Percentiles rank a stretch among this genome's conserved stretches.
phyloP scores from a whole-genome alignment of 64 coral and sea anemone genomes.

The Montipora efflorescens region DNA sequence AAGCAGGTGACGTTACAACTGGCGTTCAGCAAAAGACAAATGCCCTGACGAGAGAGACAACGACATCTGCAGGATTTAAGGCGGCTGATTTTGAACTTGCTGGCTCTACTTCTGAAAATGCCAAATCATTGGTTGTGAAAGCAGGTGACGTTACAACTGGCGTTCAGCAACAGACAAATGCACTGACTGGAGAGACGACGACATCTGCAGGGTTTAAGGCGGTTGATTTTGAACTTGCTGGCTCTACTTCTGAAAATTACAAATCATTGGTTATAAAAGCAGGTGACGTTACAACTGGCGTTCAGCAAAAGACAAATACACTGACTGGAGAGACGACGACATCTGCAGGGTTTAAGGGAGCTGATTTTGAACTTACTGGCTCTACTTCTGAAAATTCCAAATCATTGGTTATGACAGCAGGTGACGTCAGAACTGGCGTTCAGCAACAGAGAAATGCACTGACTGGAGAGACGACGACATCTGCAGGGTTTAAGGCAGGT shows the following conservation, averaged over 20 bases:
- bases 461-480: constrained; percentile 1
- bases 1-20: no score
- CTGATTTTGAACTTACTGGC: not conserved
- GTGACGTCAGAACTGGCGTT: not conserved
- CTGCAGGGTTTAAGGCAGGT: not conserved
- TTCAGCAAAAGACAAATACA: not conserved
- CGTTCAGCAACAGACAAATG: no score
- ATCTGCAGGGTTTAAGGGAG: not conserved
- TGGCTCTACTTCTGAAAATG: no score
- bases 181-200: no score
- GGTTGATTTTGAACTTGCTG: no score
- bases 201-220: no score
- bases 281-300: constrained; percentile 3
- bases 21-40: no score
- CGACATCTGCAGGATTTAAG: no score
- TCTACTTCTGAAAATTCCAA: not conserved
- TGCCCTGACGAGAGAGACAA: no score
- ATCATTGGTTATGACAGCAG: not conserved
- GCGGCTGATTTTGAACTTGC: no score
- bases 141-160: no score
- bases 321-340: not conserved
- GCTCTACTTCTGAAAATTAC: not conserved
- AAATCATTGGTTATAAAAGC: not conserved
- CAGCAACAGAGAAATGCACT: not conserved
- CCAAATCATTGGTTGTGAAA: no score